A percentile compares a stretch with the other conserved stretches of the same genome.
Conservation (phyloP, 1,140 invertebrate species). For the Lordiphosa collinella region DNA sequence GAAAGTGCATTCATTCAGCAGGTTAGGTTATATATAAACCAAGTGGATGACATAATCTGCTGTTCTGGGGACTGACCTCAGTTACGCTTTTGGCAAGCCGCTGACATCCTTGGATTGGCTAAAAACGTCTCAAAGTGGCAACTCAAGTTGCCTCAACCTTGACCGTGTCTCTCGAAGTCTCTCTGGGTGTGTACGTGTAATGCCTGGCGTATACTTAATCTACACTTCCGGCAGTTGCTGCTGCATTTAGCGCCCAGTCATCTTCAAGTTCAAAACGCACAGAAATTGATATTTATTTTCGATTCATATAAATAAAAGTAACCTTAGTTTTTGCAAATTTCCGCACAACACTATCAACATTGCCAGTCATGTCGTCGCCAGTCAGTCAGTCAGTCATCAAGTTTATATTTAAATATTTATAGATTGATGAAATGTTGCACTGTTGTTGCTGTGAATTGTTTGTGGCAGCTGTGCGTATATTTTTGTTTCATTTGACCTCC, state of each 20-base stretch:
- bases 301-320: conserved; percentile 50
- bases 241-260: conserved; percentile 48
- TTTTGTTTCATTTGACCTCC: too few relatives aligned
- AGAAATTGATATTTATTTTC: conserved; percentile 20
- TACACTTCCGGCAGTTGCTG: conserved; percentile 53
- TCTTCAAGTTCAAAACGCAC: conserved; percentile 56
- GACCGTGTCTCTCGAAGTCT: conserved; percentile 41
- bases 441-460: conserved; percentile 24
- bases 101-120: conserved; percentile 55
- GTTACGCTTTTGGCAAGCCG: conserved; percentile 52
- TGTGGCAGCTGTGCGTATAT: too few relatives aligned
- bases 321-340: conserved; percentile 48
- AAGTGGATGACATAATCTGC: conserved; percentile 9
- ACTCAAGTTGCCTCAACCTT: conserved; percentile 51
- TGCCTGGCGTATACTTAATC: conserved; percentile 50
- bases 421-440: conserved; percentile 54
- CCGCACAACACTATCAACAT: conserved; percentile 60
- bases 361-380: conserved; percentile 42
- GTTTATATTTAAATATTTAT: conserved; percentile 26
- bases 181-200: conserved; percentile 36
- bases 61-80: conserved; percentile 47
- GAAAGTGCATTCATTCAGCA: conserved; percentile 8
- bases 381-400: background rate
- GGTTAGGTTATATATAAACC: conserved; percentile 3
- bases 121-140: conserved; percentile 57